Evolutionary conservation across 2,797 vertebrate species (phyloP), one percentile per base, ranked within the genome.

Genomic region (Leptodactylus fallax): DNA sequence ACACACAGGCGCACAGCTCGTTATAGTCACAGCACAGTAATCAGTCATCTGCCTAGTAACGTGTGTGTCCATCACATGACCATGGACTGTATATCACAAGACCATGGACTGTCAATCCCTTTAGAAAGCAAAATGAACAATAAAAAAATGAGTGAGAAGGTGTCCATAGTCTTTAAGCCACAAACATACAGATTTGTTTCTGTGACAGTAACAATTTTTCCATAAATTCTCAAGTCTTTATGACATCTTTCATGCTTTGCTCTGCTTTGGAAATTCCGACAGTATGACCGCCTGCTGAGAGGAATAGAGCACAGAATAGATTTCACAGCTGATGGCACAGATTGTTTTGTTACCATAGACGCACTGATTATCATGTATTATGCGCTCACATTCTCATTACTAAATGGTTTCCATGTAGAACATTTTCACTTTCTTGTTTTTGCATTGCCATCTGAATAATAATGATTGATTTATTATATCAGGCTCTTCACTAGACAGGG

Each of bases 281-380:
- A 36, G 36, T 36, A 36, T 36, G 36, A 36, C 36, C 36, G 36
- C 36, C 36, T 49, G 71, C 71, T 74, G 17, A 74, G 71, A 49
- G n/a, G 47, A 47, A 49, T n/a, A 49, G 71, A 49, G 12, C 17
- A 74, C 21, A 0, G 16, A 74, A 74, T 74, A 49, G 45, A 74
- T 74, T 36, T 74, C 21, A 0, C 10, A 74, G 45, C 14, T 21
- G 16, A 74, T 49, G 45, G 17, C 21, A 9, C 17, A 49, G 45
- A 74, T 74, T 49, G 71, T 74, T 74, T 74, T 36, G 71, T 74
- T 74, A 74, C 71, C 71, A 74, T 49, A 74, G 45, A 74, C 3
- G 7, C 45, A 49, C 1, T 74, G 71, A 74, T 49, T 49, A 74
- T 74, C 19, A 49, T 74, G 71, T 45, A 49, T 74, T 49, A 74